Conservation (phyloP, 2,113 vertebrate species). For the Archocentrus centrarchus region DNA sequence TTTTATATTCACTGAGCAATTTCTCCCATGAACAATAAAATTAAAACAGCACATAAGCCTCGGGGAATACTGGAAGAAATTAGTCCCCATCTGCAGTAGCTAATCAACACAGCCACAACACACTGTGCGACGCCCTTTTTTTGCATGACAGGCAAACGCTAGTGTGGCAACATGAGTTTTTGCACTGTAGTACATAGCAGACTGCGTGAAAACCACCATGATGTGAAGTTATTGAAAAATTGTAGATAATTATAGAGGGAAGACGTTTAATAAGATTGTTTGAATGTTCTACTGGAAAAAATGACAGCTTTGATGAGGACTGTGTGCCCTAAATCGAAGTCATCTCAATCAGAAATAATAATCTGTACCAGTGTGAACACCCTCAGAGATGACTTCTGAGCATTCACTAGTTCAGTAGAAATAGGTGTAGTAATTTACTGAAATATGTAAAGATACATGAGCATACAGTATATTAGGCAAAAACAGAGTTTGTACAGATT, state of each 20-base stretch:
- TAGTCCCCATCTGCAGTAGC: slow-evolving; percentile 49
- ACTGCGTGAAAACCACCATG: slow-evolving; percentile 36
- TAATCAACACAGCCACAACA: slow-evolving; percentile 57
- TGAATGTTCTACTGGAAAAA: slow-evolving; percentile 10
- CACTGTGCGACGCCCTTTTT: slow-evolving; percentile 15
- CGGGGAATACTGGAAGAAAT: slow-evolving; percentile 62
- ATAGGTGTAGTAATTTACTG: not conserved
- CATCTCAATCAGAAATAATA: not conserved
- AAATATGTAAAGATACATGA: not conserved
- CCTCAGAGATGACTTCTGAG: not conserved
- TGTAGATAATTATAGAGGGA: slow-evolving; percentile 19
- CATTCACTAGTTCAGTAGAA: not conserved
- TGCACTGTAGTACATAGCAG: slow-evolving; percentile 20
- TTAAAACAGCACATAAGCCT: slow-evolving; percentile 54
- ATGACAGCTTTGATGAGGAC: not conserved
- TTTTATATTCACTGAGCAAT: slow-evolving; percentile 53
- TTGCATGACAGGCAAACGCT: slow-evolving; percentile 17
- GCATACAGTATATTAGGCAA: not conserved
- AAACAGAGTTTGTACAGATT: not conserved
- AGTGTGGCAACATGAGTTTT: slow-evolving; percentile 14
- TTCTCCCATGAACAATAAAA: slow-evolving; percentile 65
- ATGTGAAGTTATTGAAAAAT: slow-evolving; percentile 27
- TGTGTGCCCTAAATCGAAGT: not conserved
- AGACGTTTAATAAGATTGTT: slow-evolving; percentile 16
- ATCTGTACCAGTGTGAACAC: slow-evolving; percentile 3